These are phyloP conservation scores for Ondatra zibethicus DNA, from an alignment of 2,113 vertebrate species.

Conservation along the genomic window DNA sequence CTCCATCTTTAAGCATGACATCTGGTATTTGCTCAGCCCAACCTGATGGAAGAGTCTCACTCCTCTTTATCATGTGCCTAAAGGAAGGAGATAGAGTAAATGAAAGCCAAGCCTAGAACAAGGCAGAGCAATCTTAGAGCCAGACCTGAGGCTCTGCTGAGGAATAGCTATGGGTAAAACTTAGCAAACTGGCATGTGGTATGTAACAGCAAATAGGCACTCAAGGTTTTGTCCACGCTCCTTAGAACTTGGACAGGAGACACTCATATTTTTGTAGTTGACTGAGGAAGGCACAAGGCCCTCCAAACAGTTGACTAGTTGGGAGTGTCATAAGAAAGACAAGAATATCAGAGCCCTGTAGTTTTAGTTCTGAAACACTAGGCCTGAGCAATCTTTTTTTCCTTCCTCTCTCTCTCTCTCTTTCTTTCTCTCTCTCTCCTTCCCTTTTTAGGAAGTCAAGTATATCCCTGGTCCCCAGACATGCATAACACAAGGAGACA, in stretches of 20 bases:
- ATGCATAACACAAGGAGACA: background rate
- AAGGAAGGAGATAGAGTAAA: conserved; percentile 20
- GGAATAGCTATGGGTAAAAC: background rate
- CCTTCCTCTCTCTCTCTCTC: too few relatives aligned
- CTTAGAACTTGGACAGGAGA: background rate
- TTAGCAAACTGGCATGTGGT: background rate
- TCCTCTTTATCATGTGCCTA: conserved; percentile 33
- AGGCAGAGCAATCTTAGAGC: background rate
- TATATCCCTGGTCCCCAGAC: background rate
- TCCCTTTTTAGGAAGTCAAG: background rate
- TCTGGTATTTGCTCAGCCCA: conserved; percentile 40
- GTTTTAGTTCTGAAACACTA: background rate
- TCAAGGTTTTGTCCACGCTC: background rate
- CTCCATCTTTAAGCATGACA: conserved; percentile 18
- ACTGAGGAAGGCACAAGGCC: background rate
- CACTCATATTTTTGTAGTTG: background rate
- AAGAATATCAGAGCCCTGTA: background rate
- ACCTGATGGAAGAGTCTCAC: background rate
- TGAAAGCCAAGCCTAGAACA: background rate
- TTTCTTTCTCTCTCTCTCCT: too few relatives aligned
- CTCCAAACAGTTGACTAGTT: background rate
- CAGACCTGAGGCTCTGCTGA: background rate
- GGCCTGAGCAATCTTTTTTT: background rate
- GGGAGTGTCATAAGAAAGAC: background rate
- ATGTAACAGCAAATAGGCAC: background rate